Evolutionary conservation across 2,113 vertebrate genomes (phyloP).

Genomic region (Oreochromis niloticus): DNA sequence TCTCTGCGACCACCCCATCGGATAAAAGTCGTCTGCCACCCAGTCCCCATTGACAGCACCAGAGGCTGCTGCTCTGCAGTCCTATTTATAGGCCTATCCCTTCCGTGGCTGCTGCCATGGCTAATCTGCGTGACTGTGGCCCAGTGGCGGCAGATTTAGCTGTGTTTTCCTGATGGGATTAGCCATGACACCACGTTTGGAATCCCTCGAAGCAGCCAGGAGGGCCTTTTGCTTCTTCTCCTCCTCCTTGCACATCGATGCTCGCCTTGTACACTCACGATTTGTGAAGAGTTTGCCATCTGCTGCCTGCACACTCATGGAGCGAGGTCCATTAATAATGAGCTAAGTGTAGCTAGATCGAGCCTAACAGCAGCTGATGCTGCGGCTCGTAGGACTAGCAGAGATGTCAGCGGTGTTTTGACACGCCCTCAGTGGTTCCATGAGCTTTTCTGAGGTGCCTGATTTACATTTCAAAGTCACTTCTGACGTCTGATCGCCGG

Average conservation of each 20-base stretch:
- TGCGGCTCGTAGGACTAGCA: not conserved
- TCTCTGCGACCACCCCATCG: not conserved
- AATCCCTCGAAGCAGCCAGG: constrained; percentile 52
- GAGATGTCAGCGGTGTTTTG: not conserved
- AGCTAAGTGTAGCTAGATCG: constrained; percentile 10
- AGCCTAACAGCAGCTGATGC: not conserved
- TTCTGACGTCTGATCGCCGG: constrained; percentile 6
- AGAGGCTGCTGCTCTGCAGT: constrained; percentile 15
- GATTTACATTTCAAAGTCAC: constrained; percentile 42
- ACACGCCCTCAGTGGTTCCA: not conserved
- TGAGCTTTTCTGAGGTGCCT: not conserved
- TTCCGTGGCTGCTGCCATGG: constrained; percentile 46
- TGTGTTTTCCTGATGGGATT: constrained; percentile 56
- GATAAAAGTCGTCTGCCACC: constrained; percentile 31
- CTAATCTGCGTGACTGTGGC: constrained; percentile 55
- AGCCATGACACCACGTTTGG: constrained; percentile 61
- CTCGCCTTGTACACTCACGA: not conserved
- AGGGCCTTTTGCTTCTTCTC: not conserved
- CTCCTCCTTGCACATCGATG: not conserved
- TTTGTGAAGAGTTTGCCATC: constrained; percentile 29
- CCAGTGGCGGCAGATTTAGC: constrained; percentile 47
- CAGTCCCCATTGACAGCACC: constrained; percentile 49
- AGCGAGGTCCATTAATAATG: constrained; percentile 25
- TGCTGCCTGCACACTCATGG: constrained; percentile 26
- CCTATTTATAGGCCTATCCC: constrained; percentile 52